A percentile compares a stretch with the other conserved stretches of the same genome.
These are phyloP conservation scores for Serranus cabrilla DNA, from an alignment of 2,797 vertebrate genomes.

Conservation along the genomic window DNA sequence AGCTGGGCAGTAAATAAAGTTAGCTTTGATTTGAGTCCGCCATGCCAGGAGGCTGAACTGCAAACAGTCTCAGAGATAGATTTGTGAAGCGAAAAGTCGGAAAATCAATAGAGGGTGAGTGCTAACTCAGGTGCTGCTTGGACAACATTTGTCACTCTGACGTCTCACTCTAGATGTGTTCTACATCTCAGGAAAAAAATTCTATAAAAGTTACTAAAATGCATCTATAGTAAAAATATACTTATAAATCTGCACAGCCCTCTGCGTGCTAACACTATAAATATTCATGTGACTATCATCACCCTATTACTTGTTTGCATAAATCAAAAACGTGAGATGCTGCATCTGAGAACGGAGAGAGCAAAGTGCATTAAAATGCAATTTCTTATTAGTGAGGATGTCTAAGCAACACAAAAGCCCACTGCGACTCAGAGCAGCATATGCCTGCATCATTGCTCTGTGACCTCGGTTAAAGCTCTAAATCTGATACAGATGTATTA, in stretches of 20 bases:
- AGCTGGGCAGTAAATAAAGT: conserved; percentile 55
- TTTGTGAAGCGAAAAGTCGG: conserved; percentile 42
- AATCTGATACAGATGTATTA: conserved; percentile 41
- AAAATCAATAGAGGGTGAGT: conserved; percentile 49
- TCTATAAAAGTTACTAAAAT: conserved; percentile 1
- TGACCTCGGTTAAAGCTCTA: conserved; percentile 26
- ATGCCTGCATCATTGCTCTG: conserved; percentile 19
- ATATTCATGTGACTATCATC: conserved; percentile 4
- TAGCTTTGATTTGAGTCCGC: conserved; percentile 57
- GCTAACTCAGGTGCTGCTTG: conserved; percentile 29
- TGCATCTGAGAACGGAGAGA: neutral
- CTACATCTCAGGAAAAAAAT: conserved; percentile 6
- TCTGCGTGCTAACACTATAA: conserved; percentile 1
- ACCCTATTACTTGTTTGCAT: conserved; percentile 13
- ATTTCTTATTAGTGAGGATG: neutral
- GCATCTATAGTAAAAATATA: neutral
- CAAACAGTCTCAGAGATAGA: conserved; percentile 45
- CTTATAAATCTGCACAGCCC: conserved; percentile 11
- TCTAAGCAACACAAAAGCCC: conserved; percentile 8
- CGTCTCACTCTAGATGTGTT: conserved; percentile 22
- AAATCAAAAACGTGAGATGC: neutral
- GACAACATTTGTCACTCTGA: conserved; percentile 41
- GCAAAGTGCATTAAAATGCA: conserved; percentile 8
- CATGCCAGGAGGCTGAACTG: conserved; percentile 30
- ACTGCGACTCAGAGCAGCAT: conserved; percentile 14